Evolutionary conservation across 1,140 invertebrate genomes (phyloP).

Genomic region (Metaphire vulgaris): DNA sequence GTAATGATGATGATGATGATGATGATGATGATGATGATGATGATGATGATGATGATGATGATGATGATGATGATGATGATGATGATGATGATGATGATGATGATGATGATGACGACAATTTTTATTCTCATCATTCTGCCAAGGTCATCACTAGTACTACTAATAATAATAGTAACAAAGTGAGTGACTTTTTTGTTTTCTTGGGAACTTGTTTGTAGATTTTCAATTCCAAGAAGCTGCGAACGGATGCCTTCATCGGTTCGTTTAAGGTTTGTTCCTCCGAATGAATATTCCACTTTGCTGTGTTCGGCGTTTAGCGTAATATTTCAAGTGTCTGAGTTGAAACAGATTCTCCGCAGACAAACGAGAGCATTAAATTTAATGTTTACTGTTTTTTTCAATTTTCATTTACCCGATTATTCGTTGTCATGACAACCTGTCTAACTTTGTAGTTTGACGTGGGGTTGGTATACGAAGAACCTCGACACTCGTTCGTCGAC

Average conservation of each 20-base stretch:
- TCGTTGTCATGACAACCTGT: background rate
- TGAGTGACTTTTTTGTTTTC: background rate
- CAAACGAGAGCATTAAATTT: background rate
- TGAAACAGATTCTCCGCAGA: too few relatives aligned
- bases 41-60: constrained; percentile 1
- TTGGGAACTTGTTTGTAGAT: too few relatives aligned
- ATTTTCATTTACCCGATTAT: background rate
- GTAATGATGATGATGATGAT: background rate
- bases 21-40: constrained; percentile 3
- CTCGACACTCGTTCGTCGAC: constrained; percentile 51
- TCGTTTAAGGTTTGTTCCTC: constrained; percentile 48
- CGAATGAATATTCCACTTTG: too few relatives aligned
- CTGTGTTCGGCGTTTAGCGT: too few relatives aligned
- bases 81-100: constrained; percentile 1
- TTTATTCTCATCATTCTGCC: background rate
- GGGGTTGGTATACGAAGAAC: constrained; percentile 51
- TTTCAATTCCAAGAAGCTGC: constrained; percentile 49
- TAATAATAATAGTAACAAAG: too few relatives aligned
- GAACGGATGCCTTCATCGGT: constrained; percentile 52
- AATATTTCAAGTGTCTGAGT: too few relatives aligned
- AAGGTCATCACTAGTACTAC: too few relatives aligned
- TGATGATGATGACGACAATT: background rate
- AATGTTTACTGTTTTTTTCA: background rate
- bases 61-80: constrained; percentile 6
- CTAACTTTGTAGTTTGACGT: constrained; percentile 51